These are phyloP conservation scores for Pseudopodoces humilis DNA, from an alignment of 2,113 vertebrate species.

Conservation along the genomic window DNA sequence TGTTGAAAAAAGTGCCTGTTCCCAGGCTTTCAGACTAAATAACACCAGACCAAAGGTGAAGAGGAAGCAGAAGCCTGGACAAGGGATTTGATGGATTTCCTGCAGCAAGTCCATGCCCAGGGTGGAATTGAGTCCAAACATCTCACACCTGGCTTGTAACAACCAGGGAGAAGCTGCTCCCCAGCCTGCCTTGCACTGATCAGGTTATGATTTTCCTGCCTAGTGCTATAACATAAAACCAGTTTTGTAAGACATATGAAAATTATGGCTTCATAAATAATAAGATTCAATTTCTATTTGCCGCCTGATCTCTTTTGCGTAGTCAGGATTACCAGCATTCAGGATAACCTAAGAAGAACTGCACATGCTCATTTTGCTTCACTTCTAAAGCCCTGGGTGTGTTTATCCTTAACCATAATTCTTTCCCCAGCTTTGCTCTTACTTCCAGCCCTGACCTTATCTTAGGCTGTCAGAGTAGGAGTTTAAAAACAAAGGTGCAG, in stretches of 20 bases:
- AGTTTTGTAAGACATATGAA: not conserved
- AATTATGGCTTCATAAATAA: not conserved
- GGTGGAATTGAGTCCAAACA: not conserved
- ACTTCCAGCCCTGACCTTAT: not conserved
- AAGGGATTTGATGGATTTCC: not conserved
- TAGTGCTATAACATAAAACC: not conserved
- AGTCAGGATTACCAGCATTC: not conserved
- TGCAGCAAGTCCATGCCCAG: not conserved
- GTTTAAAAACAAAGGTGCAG: not conserved
- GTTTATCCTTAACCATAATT: not conserved
- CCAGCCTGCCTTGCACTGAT: not conserved
- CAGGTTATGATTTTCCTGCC: not conserved
- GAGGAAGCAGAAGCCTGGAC: not conserved
- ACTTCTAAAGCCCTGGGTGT: not conserved
- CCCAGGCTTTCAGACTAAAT: not conserved
- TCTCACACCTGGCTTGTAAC: not conserved
- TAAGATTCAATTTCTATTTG: not conserved
- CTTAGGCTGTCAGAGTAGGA: not conserved
- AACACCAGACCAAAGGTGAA: not conserved
- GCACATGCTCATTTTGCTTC: not conserved
- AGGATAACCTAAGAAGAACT: not conserved
- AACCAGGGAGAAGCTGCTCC: not conserved
- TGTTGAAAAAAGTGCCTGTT: not conserved
- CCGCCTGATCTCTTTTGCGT: not conserved
- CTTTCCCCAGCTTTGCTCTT: conserved; percentile 1